These are phyloP conservation scores for Characodon lateralis DNA, from an alignment of 2,797 vertebrate species.

Conservation along the genomic window DNA sequence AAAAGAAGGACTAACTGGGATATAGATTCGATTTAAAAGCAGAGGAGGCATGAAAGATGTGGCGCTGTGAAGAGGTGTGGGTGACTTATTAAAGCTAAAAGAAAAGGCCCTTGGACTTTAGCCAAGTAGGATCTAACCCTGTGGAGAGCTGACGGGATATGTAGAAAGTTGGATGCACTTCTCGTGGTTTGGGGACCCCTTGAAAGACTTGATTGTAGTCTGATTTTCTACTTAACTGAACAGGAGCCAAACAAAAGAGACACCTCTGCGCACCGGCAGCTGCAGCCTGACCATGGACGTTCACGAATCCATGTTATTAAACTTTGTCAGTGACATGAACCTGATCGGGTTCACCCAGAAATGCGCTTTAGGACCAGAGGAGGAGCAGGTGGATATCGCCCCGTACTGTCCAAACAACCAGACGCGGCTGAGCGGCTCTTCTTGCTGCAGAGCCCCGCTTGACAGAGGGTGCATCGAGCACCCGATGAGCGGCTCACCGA, in stretches of 20 bases:
- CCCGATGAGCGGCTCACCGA: constrained; percentile 28
- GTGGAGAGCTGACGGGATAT: constrained; percentile 79
- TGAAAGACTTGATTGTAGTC: constrained; percentile 10
- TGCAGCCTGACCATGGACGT: constrained; percentile 68
- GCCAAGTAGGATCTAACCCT: constrained; percentile 89
- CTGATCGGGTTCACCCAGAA: constrained; percentile 70
- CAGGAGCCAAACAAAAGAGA: neutral
- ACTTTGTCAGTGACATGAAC: constrained; percentile 81
- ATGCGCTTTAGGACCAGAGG: constrained; percentile 34
- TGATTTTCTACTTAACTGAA: constrained; percentile 14
- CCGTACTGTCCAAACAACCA: constrained; percentile 55
- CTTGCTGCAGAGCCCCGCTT: constrained; percentile 49
- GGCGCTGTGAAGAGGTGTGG: constrained; percentile 62
- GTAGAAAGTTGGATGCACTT: constrained; percentile 55
- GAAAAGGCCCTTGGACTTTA: constrained; percentile 74
- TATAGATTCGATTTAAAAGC: constrained; percentile 58
- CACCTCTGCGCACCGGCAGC: neutral
- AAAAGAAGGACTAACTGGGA: constrained; percentile 41
- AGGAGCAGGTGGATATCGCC: constrained; percentile 49
- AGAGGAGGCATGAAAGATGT: constrained; percentile 63
- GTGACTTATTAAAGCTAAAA: constrained; percentile 82
- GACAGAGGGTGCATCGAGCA: constrained; percentile 21
- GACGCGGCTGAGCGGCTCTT: constrained; percentile 57
- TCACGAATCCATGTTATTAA: constrained; percentile 75
- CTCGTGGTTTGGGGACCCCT: constrained; percentile 23